Evolutionary conservation across 2,797 vertebrate species (phyloP).

Genomic region (Pseudocheirus occidentalis): DNA sequence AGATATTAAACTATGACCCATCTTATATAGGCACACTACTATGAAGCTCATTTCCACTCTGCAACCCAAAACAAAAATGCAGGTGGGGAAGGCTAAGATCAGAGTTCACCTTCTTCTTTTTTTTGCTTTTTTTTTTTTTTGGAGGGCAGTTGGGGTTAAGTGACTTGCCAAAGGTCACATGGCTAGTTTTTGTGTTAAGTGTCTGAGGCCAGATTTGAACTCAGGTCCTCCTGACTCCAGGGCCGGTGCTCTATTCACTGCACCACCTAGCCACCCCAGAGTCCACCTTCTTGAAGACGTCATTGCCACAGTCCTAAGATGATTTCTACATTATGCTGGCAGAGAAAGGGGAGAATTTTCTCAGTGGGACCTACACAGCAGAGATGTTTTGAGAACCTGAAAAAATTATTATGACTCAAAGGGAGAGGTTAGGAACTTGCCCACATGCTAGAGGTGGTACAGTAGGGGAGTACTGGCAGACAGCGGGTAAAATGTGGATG

Average conservation of each 20-base stretch:
- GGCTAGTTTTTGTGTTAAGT: too few relatives aligned
- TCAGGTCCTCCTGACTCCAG: too few relatives aligned
- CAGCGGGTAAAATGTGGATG: not conserved
- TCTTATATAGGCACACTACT: not conserved
- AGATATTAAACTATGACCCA: too few relatives aligned
- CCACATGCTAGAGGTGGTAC: not conserved
- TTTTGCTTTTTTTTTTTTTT: too few relatives aligned
- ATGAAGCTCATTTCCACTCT: not conserved
- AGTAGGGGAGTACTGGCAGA: not conserved
- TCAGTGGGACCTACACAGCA: not conserved
- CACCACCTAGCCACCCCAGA: too few relatives aligned
- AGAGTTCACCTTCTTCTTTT: not conserved
- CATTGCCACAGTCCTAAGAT: not conserved
- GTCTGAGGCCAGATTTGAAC: too few relatives aligned
- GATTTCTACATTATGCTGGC: not conserved
- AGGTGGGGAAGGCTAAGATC: not conserved
- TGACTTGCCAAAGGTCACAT: too few relatives aligned
- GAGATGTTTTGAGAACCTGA: not conserved
- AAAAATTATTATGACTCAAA: not conserved
- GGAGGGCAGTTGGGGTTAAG: too few relatives aligned
- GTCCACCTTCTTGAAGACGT: not conserved
- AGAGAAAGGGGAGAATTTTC: not conserved
- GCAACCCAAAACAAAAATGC: not conserved
- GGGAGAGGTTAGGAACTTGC: not conserved
- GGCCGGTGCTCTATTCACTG: too few relatives aligned